These are phyloP conservation scores for Scolanthus callimorphus DNA, from an alignment of 92 coral and sea anemone genomes.

Conservation along the genomic window DNA sequence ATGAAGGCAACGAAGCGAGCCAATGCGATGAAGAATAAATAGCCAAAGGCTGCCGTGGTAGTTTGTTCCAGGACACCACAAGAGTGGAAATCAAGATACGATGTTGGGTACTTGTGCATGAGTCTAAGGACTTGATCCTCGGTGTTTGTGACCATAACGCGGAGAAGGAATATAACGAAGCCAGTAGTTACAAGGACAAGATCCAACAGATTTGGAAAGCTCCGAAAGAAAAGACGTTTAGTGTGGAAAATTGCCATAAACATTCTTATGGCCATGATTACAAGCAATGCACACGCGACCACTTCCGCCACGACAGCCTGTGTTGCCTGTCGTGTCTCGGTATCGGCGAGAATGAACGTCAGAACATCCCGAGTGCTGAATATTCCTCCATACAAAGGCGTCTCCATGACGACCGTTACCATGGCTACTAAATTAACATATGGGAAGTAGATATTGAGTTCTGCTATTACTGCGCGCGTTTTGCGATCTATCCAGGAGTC, in stretches of 20 bases:
- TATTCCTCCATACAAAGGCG: constrained; percentile 53
- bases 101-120: constrained; percentile 22
- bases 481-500: constrained; percentile 32
- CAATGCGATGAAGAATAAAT: constrained; percentile 53
- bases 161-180: constrained; percentile 23
- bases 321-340: constrained; percentile 20
- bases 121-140: constrained; percentile 31
- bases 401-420: constrained; percentile 39
- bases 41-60: constrained; percentile 35
- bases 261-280: constrained; percentile 43
- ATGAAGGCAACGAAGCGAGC: constrained; percentile 48
- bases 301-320: constrained; percentile 27
- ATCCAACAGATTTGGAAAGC: constrained; percentile 31
- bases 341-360: constrained; percentile 25
- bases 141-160: constrained; percentile 28
- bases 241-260: constrained; percentile 31
- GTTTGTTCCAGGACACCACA: constrained; percentile 41
- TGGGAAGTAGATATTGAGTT: constrained; percentile 42
- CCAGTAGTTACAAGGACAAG: constrained; percentile 34
- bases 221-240: constrained; percentile 30
- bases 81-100: constrained; percentile 41
- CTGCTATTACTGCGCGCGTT: constrained; percentile 53
- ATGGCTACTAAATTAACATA: constrained; percentile 39
- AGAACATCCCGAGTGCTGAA: constrained; percentile 22
- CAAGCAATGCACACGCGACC: constrained; percentile 15